A percentile compares a stretch with the other conserved stretches of the same genome.
Conservation (phyloP, 2,888 invertebrate genomes). For the Pardosa pseudoannulata region DNA sequence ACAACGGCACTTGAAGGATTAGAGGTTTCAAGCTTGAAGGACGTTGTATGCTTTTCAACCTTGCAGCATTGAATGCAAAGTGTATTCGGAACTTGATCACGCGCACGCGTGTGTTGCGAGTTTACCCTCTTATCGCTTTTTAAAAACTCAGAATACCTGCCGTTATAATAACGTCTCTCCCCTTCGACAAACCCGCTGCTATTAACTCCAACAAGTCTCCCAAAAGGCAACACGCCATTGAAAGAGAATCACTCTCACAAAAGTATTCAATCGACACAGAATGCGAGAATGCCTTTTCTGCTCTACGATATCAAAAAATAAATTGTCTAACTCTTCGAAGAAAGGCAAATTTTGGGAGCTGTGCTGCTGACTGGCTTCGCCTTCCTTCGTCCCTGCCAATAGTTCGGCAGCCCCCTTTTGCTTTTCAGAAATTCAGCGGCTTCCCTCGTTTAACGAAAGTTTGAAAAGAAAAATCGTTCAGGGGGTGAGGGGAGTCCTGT, state of each 20-base stretch:
- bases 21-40: slow-evolving; percentile 10
- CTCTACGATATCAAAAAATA: slow-evolving; percentile 48
- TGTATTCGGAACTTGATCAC: slow-evolving; percentile 13
- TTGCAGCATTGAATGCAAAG: background rate
- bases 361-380: background rate
- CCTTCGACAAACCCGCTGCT: slow-evolving; percentile 42
- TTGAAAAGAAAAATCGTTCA: slow-evolving; percentile 6
- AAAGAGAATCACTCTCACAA: slow-evolving; percentile 23
- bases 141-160: slow-evolving; percentile 11
- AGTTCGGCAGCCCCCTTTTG: slow-evolving; percentile 17
- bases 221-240: slow-evolving; percentile 30
- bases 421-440: slow-evolving; percentile 10
- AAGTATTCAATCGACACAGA: slow-evolving; percentile 12
- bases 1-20: slow-evolving; percentile 13
- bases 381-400: slow-evolving; percentile 13
- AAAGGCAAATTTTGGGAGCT: slow-evolving; percentile 27
- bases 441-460: slow-evolving; percentile 1
- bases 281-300: slow-evolving; percentile 15
- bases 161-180: slow-evolving; percentile 14
- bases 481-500: background rate
- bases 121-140: slow-evolving; percentile 19
- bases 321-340: slow-evolving; percentile 60
- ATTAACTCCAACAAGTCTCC: slow-evolving; percentile 55
- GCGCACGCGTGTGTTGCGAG: slow-evolving; percentile 12
- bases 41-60: slow-evolving; percentile 7